Percentiles rank a stretch among this genome's conserved stretches.
phyloP scores from a whole-genome alignment of 37 sponge, comb jelly and placozoan genomes.

The Mnemiopsis leidyi region DNA sequence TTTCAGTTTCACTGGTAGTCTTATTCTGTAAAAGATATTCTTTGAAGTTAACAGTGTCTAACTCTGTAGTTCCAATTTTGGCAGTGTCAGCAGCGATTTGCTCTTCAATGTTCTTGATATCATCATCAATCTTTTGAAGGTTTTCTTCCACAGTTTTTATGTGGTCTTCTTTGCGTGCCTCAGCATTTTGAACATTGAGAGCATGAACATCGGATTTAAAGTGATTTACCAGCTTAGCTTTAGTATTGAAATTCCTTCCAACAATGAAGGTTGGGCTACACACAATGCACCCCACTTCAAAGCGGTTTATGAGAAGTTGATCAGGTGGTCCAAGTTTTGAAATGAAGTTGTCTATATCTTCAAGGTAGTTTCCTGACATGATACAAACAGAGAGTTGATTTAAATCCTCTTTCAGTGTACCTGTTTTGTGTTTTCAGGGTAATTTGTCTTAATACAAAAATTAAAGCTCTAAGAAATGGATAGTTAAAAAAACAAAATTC shows the following conservation, averaged over 20 bases:
- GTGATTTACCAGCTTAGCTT: conserved; percentile 50
- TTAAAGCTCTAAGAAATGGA: too few species aligned
- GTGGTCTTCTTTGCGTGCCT: conserved; percentile 12
- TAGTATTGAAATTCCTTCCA: conserved; percentile 45
- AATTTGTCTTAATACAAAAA: too few species aligned
- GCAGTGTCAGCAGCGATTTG: not conserved
- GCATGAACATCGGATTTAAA: conserved; percentile 24
- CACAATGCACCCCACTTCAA: conserved; percentile 54
- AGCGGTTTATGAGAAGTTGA: not conserved
- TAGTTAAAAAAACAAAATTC: too few species aligned
- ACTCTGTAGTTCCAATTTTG: not conserved
- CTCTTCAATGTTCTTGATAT: conserved; percentile 7
- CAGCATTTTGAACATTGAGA: not conserved
- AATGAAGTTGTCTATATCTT: conserved; percentile 57
- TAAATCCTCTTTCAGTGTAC: too few species aligned
- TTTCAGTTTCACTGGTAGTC: not conserved
- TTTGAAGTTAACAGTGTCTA: not conserved
- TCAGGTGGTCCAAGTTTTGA: conserved; percentile 31
- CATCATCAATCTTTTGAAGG: conserved; percentile 8
- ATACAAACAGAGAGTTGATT: too few species aligned
- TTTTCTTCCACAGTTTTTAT: conserved; percentile 31
- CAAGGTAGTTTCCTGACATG: conserved; percentile 17
- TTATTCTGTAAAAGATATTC: not conserved
- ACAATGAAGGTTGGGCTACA: conserved; percentile 29
- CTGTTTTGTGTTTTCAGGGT: too few species aligned